Evolutionary conservation across 2,888 invertebrate species (phyloP).

Genomic region (Acanthococcus lagerstroemiae): DNA sequence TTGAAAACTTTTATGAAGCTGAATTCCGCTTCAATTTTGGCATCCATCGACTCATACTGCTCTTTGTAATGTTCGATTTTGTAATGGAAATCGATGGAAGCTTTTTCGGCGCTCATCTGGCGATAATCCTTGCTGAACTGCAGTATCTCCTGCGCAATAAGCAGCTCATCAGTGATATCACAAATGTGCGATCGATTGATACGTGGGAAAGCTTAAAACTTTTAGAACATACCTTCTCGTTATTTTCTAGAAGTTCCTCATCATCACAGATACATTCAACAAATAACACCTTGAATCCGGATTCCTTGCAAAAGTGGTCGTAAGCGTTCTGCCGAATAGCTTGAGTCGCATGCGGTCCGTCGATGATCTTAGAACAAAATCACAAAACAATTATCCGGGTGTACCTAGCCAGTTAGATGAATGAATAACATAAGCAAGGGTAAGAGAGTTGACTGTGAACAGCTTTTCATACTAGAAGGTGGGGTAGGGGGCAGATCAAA

Average conservation of each 20-base stretch:
- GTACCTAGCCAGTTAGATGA: too few relatives aligned
- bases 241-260: slow-evolving; percentile 56
- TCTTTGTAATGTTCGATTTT: slow-evolving; percentile 75
- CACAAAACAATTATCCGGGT: slow-evolving; percentile 2
- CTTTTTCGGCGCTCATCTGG: slow-evolving; percentile 64
- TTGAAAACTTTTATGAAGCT: slow-evolving; percentile 49
- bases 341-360: slow-evolving; percentile 82
- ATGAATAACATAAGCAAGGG: too few relatives aligned
- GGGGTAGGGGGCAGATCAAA: too few relatives aligned
- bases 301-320: slow-evolving; percentile 58
- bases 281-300: slow-evolving; percentile 78
- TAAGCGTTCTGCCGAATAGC: slow-evolving; percentile 67
- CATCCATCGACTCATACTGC: slow-evolving; percentile 67
- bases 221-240: slow-evolving; percentile 51
- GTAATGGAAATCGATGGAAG: slow-evolving; percentile 67
- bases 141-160: slow-evolving; percentile 55
- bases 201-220: neutral
- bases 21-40: slow-evolving; percentile 44
- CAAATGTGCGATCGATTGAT: neutral
- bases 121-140: slow-evolving; percentile 79
- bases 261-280: slow-evolving; percentile 88
- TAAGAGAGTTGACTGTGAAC: too few relatives aligned
- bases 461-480: too few relatives aligned
- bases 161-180: neutral
- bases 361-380: slow-evolving; percentile 59